Percentiles rank a stretch among this genome's conserved stretches.
Evolutionary conservation across 2,888 invertebrate species (phyloP).

Genomic region (Tetheella fluctuosa): DNA sequence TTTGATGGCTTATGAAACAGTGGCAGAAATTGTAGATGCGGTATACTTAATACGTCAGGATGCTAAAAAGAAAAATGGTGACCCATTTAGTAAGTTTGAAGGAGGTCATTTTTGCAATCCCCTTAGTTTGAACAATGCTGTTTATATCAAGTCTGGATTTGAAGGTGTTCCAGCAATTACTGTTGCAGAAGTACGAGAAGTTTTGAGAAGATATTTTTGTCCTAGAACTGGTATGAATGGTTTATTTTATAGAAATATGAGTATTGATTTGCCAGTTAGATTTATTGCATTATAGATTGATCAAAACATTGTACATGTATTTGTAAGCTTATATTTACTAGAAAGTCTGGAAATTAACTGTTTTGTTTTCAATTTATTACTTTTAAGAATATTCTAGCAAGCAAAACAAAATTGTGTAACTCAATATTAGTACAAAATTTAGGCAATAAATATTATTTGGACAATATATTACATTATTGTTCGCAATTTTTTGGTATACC

Average conservation of each 20-base stretch:
- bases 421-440: too few relatives aligned
- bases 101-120: constrained; percentile 87
- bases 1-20: constrained; percentile 95
- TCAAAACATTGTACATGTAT: too few relatives aligned
- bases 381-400: too few relatives aligned
- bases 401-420: too few relatives aligned
- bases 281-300: constrained; percentile 51
- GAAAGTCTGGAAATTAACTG: too few relatives aligned
- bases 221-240: constrained; percentile 85
- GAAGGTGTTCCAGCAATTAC: constrained; percentile 89
- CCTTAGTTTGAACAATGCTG: constrained; percentile 81
- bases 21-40: constrained; percentile 94
- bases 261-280: constrained; percentile 67
- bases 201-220: constrained; percentile 88
- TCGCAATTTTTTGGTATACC: too few relatives aligned
- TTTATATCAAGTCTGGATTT: constrained; percentile 83
- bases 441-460: too few relatives aligned
- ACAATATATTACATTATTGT: too few relatives aligned
- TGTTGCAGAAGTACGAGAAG: constrained; percentile 92
- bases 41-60: constrained; percentile 92
- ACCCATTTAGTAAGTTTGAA: constrained; percentile 88
- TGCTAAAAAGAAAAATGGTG: constrained; percentile 86
- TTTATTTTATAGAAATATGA: constrained; percentile 75
- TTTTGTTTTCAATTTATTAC: too few relatives aligned
- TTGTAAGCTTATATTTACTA: too few relatives aligned